Percentiles rank a stretch among this genome's conserved stretches.
Evolutionary conservation across 2,888 invertebrate species (phyloP).

Genomic region (Cheilosia scutellata): DNA sequence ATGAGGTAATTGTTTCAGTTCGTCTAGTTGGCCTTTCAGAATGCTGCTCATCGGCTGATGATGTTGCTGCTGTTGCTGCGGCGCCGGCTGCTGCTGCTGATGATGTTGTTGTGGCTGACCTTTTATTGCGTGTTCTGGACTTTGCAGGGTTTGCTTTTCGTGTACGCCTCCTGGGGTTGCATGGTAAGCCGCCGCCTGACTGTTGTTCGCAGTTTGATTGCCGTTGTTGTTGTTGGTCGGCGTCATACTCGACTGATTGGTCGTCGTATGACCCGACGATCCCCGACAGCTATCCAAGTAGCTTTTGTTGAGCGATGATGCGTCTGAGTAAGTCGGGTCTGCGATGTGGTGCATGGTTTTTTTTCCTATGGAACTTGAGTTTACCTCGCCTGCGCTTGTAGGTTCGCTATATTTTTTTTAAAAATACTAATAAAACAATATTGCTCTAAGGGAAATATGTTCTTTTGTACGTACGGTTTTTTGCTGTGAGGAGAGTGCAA

Average conservation of each 20-base stretch:
- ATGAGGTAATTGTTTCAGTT: conserved; percentile 80
- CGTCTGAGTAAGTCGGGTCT: conserved; percentile 84
- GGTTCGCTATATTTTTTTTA: conserved; percentile 79
- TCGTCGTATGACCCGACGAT: conserved; percentile 84
- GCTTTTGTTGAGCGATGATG: conserved; percentile 84
- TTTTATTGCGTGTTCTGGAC: conserved; percentile 80
- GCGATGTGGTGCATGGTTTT: conserved; percentile 92
- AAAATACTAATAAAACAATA: conserved; percentile 8
- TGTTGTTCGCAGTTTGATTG: conserved; percentile 82
- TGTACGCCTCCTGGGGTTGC: conserved; percentile 52
- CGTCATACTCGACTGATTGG: conserved; percentile 86
- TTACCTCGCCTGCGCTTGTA: conserved; percentile 83
- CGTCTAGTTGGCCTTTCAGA: conserved; percentile 84
- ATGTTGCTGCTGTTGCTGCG: conserved; percentile 76
- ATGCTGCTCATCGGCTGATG: conserved; percentile 85
- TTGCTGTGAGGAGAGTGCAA: conserved; percentile 85
- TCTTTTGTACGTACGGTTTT: conserved; percentile 86
- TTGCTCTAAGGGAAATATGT: conserved; percentile 15
- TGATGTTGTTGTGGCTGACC: conserved; percentile 76
- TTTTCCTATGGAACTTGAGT: conserved; percentile 94
- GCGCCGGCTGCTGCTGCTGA: conserved; percentile 77
- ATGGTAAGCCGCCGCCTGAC: conserved; percentile 78
- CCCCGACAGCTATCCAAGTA: conserved; percentile 85
- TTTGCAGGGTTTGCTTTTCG: conserved; percentile 71
- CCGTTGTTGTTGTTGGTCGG: conserved; percentile 85